Evolutionary conservation across 2,113 vertebrate species (phyloP), one percentile per base, ranked within the genome.

Genomic region (Hippocampus zosterae): DNA sequence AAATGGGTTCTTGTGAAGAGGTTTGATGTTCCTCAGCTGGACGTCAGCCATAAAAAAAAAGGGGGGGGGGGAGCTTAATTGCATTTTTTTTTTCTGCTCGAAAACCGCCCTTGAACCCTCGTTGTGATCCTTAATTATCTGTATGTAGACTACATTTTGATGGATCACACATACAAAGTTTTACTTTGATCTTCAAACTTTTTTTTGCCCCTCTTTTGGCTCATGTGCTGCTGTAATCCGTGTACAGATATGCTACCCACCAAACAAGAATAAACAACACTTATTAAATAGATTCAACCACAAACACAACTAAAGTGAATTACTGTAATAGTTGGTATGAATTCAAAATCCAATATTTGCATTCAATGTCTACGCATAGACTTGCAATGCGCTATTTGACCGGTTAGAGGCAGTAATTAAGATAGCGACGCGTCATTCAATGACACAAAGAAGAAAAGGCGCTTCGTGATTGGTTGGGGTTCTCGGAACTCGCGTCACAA

Each of bases 401-500:
- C 63, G 46, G 13, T 2, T 4, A 27, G 41, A 46, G 12, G 41
- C 41, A 23, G 41, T 65, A 46, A 27, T 64, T 8, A 25, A n/a
- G 9, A n/a, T 16, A 3, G 5, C 1, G 7, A 25, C 15, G 40
- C 15, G 29, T 18, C 7, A 73, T 69, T 68, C 0, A 9, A 37
- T 21, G 1, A 33, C 48, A 50, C 74, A 81, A 86, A 87, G 81
- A 82, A 79, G 12, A 74, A 0, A 8, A 16, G 0, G 7, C 15
- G 2, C 0, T 1, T 68, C 19, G 57, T 73, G 1, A 87, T 86
- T 85, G 82, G 87, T 19, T 56, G 21, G 37, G 61, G 65, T 1
- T 3, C 1, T 0, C 63, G 84, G 86, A 89, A 78, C 6, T 70
- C 25, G 56, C 73, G 79, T 82, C 69, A 71, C 25, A 62, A 57